Evolutionary conservation across 1,140 invertebrate genomes (phyloP), one percentile per base, ranked within the genome.

Genomic region (Sarcophaga peregrina): DNA sequence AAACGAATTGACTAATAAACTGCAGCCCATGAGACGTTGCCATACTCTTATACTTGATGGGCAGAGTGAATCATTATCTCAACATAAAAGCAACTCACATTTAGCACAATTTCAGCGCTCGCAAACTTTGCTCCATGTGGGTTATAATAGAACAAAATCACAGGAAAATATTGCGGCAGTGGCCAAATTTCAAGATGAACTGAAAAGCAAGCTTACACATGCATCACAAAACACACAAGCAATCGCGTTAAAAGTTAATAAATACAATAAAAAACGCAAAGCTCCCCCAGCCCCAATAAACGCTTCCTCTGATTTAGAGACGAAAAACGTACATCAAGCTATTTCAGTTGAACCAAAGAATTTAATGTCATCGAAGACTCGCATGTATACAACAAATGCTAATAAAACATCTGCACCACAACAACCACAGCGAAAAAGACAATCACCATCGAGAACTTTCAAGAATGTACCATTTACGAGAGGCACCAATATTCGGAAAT

Each of bases 221-320:
- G 80, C 45, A 73, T 17, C 50, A 74, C 17, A 3, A 52, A 5
- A 52, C 81, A 17, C 68, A 0, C 1, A 72, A 5, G 17, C 73
- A 20, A 83, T 50, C 17, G 45, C 81, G n/a, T 80, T 62, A n/a
- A 85, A 85, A 83, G 52, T 82, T 9, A 85, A 84, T 62, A 86
- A 86, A 46, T 86, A 86, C 48, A 83, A 84, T 8, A 87, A 86
- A 75, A 87, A 87, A 80, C 74, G 85, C 20, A 84, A 85, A 83
- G 86, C 86, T 11, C 86, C 86, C 3, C 83, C 85, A 37, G 85
- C 80, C 6, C 85, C 85, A 8, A 52, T 20, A 10, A 13, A 47
- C 17, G 48, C 47, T n/a, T 5, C 68, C 10, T 37, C 10, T 48
- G 11, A 10, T 13, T 10, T 25, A 0, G 8, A 25, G 46, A 13